Conservation (phyloP, 2,797 vertebrate genomes). For the Carduelis carduelis region DNA sequence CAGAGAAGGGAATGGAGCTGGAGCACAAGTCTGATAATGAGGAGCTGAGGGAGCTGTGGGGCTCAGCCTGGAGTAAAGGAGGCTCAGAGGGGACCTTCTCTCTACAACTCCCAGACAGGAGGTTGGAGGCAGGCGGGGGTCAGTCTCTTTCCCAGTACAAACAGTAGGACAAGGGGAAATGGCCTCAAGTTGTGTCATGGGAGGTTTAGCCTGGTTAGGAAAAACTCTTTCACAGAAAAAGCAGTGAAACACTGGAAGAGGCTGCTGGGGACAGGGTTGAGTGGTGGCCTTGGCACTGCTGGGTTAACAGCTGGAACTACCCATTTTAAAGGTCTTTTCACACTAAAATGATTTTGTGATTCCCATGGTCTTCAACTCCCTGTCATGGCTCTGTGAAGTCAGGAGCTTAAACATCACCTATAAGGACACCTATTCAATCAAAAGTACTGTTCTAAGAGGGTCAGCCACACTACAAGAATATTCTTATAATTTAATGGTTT, state of each 20-base stretch:
- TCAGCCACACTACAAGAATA: background rate
- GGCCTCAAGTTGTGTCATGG: too few relatives aligned
- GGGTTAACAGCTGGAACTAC: background rate
- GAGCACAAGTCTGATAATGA: background rate
- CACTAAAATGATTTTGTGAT: background rate
- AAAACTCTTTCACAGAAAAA: background rate
- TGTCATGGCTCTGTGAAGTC: rapidly evolving
- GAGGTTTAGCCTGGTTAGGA: background rate
- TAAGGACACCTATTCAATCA: background rate
- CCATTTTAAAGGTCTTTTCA: background rate
- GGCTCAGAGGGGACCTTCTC: background rate
- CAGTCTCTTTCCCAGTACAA: background rate
- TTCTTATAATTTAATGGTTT: background rate
- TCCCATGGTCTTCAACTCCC: background rate
- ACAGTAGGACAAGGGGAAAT: background rate
- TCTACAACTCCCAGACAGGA: background rate
- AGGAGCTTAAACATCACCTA: rapidly evolving
- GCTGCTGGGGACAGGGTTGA: background rate
- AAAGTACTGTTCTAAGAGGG: background rate
- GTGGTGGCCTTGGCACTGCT: background rate
- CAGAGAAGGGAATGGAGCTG: background rate
- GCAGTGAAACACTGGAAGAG: background rate
- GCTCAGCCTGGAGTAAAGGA: background rate
- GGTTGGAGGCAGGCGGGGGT: rapidly evolving
- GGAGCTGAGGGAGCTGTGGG: background rate